phyloP scores from a whole-genome alignment of 2,888 invertebrate species.

The Dolichomitus sp. region DNA sequence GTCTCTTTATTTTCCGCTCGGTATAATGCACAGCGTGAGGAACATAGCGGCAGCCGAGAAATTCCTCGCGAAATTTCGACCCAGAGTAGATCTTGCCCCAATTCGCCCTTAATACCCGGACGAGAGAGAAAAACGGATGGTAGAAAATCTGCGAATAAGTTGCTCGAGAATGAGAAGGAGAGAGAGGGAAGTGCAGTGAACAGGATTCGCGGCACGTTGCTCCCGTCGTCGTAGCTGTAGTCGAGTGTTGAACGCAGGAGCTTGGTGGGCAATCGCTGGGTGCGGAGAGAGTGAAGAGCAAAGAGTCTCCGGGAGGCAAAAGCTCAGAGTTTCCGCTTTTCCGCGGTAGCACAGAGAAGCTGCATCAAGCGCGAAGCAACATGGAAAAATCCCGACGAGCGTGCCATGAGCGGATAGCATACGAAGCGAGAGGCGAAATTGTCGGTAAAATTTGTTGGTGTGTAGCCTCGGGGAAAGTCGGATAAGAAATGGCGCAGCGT shows the following conservation, averaged over 20 bases:
- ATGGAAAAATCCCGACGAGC: constrained; percentile 8
- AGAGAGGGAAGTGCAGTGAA: constrained; percentile 25
- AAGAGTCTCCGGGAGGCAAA: constrained; percentile 6
- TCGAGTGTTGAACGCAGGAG: constrained; percentile 17
- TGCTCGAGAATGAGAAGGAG: background rate
- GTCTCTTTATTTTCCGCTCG: constrained; percentile 25
- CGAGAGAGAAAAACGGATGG: background rate
- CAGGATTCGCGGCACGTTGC: constrained; percentile 48
- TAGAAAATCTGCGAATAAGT: constrained; percentile 14
- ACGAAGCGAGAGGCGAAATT: constrained; percentile 14
- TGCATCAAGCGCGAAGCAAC: background rate
- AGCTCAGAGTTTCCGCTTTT: constrained; percentile 26
- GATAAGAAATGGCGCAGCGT: constrained; percentile 5
- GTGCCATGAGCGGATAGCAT: background rate
- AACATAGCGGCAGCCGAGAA: background rate
- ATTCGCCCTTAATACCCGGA: constrained; percentile 47
- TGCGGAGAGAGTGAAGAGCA: background rate
- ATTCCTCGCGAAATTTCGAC: constrained; percentile 41
- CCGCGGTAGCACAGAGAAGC: constrained; percentile 3
- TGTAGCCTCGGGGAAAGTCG: constrained; percentile 12
- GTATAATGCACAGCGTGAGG: background rate
- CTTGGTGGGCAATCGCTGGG: background rate
- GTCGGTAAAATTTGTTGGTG: constrained; percentile 30
- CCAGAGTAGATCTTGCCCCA: constrained; percentile 35
- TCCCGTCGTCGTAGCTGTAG: constrained; percentile 16